A percentile compares a stretch with the other conserved stretches of the same genome.
Evolutionary conservation across 2,888 invertebrate genomes (phyloP).

Genomic region (Campopleginae sp.): DNA sequence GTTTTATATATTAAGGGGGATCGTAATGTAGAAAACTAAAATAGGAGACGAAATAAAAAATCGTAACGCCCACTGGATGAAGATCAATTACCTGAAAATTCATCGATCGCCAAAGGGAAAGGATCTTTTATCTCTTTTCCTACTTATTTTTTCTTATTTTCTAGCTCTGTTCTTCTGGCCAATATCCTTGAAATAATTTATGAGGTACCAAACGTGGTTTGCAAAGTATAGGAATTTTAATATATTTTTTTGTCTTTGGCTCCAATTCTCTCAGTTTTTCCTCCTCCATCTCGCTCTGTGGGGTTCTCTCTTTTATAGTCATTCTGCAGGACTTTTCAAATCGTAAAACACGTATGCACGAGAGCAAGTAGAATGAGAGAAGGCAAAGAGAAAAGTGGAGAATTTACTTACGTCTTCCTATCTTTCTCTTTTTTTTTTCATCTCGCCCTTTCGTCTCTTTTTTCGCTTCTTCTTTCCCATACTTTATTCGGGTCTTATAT

Average conservation of each 20-base stretch:
- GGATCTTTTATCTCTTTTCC: too few species aligned
- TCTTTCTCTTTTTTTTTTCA: background rate
- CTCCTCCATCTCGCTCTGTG: constrained; percentile 11
- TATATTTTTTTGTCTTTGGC: background rate
- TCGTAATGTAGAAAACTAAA: too few species aligned
- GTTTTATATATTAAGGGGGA: too few species aligned
- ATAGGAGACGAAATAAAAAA: too few species aligned
- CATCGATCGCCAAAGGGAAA: too few species aligned
- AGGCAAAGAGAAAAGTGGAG: constrained; percentile 56
- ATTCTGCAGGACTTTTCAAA: constrained; percentile 21
- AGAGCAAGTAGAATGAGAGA: constrained; percentile 50
- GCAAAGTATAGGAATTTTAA: too few species aligned
- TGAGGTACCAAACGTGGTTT: too few species aligned
- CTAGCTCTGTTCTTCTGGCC: too few species aligned
- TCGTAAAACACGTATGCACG: constrained; percentile 37
- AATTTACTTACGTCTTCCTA: constrained; percentile 48
- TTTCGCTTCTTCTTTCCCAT: constrained; percentile 1
- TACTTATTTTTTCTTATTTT: too few species aligned
- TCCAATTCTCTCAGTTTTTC: constrained; percentile 12
- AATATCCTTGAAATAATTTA: too few species aligned
- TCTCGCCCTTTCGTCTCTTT: background rate
- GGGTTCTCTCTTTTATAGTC: constrained; percentile 2
- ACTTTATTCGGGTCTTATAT: constrained; percentile 53
- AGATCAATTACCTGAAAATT: too few species aligned
- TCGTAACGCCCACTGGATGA: too few species aligned